Evolutionary conservation across 1,140 invertebrate species (phyloP).

Genomic region (Drosophila nannoptera): DNA sequence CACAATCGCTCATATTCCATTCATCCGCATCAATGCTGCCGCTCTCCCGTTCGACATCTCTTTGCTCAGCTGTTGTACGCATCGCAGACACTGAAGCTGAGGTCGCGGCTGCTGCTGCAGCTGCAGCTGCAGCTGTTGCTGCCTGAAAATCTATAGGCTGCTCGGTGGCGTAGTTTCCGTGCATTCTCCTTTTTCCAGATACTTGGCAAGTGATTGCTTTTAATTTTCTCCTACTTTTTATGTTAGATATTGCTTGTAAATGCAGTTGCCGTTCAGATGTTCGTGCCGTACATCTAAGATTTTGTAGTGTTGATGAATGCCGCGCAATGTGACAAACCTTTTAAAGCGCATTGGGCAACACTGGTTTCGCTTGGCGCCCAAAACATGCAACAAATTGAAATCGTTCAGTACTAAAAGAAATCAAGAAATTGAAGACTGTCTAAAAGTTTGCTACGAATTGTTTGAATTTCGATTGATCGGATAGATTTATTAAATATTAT

Average conservation of each 20-base stretch:
- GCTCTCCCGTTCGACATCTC: constrained; percentile 33
- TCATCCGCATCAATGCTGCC: constrained; percentile 49
- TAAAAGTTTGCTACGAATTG: constrained; percentile 11
- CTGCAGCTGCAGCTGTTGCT: constrained; percentile 61
- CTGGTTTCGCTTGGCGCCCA: constrained; percentile 22
- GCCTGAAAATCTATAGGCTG: constrained; percentile 64
- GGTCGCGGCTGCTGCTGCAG: constrained; percentile 41
- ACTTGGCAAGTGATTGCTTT: constrained; percentile 20
- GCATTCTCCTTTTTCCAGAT: constrained; percentile 28
- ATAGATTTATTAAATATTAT: too few relatives aligned
- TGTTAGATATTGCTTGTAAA: not conserved
- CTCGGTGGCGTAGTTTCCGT: constrained; percentile 24
- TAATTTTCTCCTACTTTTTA: constrained; percentile 11
- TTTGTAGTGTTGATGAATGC: constrained; percentile 19
- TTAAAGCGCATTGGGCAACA: constrained; percentile 10
- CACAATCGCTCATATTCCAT: constrained; percentile 60
- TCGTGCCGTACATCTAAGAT: constrained; percentile 26
- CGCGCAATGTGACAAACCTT: not conserved
- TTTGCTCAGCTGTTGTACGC: constrained; percentile 30
- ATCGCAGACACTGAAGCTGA: constrained; percentile 30
- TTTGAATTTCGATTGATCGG: not conserved
- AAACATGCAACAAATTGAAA: constrained; percentile 22
- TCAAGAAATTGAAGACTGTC: not conserved
- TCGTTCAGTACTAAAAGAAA: not conserved
- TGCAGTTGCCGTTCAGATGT: constrained; percentile 12